Conservation (phyloP, 2,797 vertebrate species). For the Ctenosaura bakeri region DNA sequence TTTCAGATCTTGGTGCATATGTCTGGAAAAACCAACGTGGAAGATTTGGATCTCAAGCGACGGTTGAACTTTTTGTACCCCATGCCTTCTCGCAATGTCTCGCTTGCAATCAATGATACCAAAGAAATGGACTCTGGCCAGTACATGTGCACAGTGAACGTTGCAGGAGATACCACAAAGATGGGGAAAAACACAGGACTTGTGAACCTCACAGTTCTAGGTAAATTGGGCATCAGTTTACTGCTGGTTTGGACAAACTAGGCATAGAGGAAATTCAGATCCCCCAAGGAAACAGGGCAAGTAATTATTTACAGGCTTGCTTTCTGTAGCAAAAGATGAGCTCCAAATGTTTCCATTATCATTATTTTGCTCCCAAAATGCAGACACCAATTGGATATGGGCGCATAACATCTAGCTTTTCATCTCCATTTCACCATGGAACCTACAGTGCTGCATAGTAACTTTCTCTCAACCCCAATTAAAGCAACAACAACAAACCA, state of each 20-base stretch:
- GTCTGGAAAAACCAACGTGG: slow-evolving; percentile 56
- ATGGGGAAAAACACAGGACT: neutral
- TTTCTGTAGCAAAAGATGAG: neutral
- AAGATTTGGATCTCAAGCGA: slow-evolving; percentile 78
- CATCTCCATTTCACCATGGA: neutral
- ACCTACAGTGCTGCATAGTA: neutral
- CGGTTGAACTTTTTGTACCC: slow-evolving; percentile 85
- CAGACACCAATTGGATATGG: neutral
- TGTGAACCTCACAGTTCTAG: slow-evolving; percentile 77
- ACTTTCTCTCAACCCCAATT: neutral
- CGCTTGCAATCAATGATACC: slow-evolving; percentile 89
- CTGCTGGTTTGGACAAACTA: neutral
- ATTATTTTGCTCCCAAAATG: neutral
- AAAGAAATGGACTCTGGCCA: slow-evolving; percentile 88
- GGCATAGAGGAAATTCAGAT: neutral
- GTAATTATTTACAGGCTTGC: neutral
- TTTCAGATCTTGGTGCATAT: slow-evolving; percentile 88
- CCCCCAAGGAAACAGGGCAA: neutral
- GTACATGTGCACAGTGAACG: slow-evolving; percentile 86
- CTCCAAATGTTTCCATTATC: neutral
- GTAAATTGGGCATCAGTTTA: slow-evolving; percentile 46
- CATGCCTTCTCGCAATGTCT: slow-evolving; percentile 87
- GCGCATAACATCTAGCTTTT: neutral
- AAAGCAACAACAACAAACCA: neutral
- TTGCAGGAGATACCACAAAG: slow-evolving; percentile 44